These are phyloP conservation scores for Eristalis intricaria DNA, from an alignment of 2,888 invertebrate species.

Conservation along the genomic window DNA sequence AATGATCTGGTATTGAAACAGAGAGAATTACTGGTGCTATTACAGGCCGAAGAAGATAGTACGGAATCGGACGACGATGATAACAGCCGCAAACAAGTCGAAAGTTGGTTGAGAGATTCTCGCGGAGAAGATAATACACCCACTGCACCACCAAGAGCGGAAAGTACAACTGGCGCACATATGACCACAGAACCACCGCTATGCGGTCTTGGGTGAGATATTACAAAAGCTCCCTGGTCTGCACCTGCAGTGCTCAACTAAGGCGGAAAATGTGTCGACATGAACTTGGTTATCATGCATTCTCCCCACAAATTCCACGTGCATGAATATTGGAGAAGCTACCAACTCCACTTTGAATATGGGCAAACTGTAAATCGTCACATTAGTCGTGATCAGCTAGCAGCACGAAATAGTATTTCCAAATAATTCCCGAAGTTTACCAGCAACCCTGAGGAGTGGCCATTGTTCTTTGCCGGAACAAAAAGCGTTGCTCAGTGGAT, in stretches of 20 bases:
- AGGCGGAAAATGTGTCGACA: background rate
- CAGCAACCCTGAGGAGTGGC: constrained; percentile 46
- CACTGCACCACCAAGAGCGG: no score
- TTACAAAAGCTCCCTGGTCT: background rate
- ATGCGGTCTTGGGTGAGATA: background rate
- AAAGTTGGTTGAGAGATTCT: no score
- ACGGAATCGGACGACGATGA: no score
- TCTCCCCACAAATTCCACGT: background rate
- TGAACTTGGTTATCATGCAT: background rate
- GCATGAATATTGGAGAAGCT: background rate
- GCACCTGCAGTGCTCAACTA: constrained; percentile 1
- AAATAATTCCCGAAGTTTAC: constrained; percentile 26
- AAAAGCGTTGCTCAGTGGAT: constrained; percentile 39
- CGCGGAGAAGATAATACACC: no score
- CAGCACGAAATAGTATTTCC: constrained; percentile 18
- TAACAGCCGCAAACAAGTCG: no score
- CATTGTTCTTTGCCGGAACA: constrained; percentile 31
- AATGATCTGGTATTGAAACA: no score
- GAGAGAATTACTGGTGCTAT: no score
- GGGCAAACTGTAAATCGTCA: background rate
- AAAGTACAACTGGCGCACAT: no score
- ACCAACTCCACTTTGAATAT: background rate
- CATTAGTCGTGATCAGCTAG: constrained; percentile 33
- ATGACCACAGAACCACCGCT: background rate
- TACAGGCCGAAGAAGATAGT: no score